These are phyloP conservation scores for Erynnis tages DNA, from an alignment of 2,888 invertebrate species.

Conservation along the genomic window DNA sequence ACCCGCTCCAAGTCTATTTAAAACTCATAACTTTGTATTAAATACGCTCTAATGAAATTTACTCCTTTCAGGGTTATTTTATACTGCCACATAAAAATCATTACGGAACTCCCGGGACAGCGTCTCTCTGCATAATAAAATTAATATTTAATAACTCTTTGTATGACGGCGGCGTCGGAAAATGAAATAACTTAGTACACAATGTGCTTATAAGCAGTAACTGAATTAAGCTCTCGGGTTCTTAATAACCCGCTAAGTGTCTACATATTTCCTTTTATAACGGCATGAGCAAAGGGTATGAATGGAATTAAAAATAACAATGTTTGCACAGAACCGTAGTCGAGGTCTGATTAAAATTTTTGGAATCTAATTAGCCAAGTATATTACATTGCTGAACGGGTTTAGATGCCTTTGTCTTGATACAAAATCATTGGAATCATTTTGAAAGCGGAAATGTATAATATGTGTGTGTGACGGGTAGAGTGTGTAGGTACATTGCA, in stretches of 20 bases:
- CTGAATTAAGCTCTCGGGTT: constrained; percentile 12
- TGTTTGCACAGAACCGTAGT: neutral
- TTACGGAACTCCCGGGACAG: neutral
- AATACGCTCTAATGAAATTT: too few relatives aligned
- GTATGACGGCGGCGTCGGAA: neutral
- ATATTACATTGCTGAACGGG: too few relatives aligned
- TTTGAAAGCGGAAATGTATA: too few relatives aligned
- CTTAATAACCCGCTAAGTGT: constrained; percentile 10
- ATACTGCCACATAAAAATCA: constrained; percentile 1
- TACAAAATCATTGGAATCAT: too few relatives aligned
- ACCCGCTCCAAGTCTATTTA: too few relatives aligned
- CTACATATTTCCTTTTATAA: constrained; percentile 13
- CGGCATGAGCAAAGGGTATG: neutral
- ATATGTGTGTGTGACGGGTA: too few relatives aligned
- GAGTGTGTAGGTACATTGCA: too few relatives aligned
- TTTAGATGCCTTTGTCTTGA: neutral
- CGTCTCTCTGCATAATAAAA: constrained; percentile 10
- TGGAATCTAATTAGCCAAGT: too few relatives aligned
- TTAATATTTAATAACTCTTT: constrained; percentile 13
- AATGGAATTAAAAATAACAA: constrained; percentile 3
- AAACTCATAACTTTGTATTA: too few relatives aligned
- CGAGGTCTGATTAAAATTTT: neutral
- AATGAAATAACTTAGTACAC: constrained; percentile 13
- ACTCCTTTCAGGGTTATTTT: neutral
- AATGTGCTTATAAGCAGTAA: constrained; percentile 11